These are phyloP conservation scores for Eueremaeus valkanovi DNA, from an alignment of 2,888 invertebrate species.

Conservation along the genomic window DNA sequence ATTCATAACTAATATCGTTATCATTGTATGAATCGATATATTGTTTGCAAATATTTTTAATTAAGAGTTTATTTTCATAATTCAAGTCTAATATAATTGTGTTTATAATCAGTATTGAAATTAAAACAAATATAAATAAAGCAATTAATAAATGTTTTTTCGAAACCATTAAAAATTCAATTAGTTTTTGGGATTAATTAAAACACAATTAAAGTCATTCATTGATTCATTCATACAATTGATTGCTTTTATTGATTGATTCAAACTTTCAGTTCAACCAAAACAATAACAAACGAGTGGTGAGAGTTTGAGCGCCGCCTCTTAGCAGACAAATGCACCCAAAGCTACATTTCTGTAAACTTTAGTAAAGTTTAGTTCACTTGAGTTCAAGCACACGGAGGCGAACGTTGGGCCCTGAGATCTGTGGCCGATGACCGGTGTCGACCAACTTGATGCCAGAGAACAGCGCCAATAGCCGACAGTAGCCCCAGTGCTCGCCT, in stretches of 20 bases:
- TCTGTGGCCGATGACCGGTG: constrained; percentile 20
- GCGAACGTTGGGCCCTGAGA: not conserved
- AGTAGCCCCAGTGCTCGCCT: not conserved
- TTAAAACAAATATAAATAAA: not conserved
- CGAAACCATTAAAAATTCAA: not conserved
- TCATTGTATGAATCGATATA: not conserved
- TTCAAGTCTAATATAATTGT: not conserved
- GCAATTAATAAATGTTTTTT: not conserved
- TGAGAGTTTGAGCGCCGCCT: not conserved
- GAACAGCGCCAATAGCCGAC: not conserved
- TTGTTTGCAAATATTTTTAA: not conserved
- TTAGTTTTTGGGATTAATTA: not conserved
- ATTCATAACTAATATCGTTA: not conserved
- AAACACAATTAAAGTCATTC: not conserved
- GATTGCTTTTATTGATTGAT: not conserved
- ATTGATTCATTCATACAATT: no score
- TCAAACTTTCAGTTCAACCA: not conserved
- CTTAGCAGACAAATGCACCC: not conserved
- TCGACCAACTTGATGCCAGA: constrained; percentile 10
- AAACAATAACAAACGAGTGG: not conserved
- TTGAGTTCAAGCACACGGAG: not conserved
- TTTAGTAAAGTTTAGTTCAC: not conserved
- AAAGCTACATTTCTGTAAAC: not conserved
- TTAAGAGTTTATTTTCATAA: not conserved
- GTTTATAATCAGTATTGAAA: not conserved